Evolutionary conservation across 2,113 vertebrate species (phyloP), one percentile per base, ranked within the genome.

Genomic region (Caranx melampygus): DNA sequence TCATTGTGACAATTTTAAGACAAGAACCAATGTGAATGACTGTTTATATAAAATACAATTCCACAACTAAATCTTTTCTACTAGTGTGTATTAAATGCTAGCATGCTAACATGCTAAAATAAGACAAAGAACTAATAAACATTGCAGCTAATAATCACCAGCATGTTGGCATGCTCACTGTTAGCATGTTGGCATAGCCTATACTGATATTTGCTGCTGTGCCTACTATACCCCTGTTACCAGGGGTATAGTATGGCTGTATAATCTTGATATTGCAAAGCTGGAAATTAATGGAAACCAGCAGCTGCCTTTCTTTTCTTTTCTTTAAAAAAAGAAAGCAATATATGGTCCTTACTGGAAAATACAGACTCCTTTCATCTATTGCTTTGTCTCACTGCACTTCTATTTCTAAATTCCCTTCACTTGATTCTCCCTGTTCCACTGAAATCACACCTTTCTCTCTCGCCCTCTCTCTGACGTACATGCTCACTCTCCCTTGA

Each of bases 401-500:
- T 62, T 62, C 16, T n/a, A 9, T 78, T 70, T 66, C 33, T 62
- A 44, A 11, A 35, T 40, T 55, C 68, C 37, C 63, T 45, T 45
- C 59, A 47, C 20, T 52, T 6, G 16, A 51, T 72, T 68, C 51
- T 34, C 34, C 62, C 54, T 77, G 7, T 55, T n/a, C 34, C 49
- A n/a, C 10, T 71, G 14, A 73, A 67, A 42, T 71, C 42, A 51
- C 78, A 58, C 26, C 59, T 72, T 65, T 77, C 75, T 35, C 73
- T 68, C 67, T 1, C 42, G 15, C 33, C 67, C 61, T 69, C 66
- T 35, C 51, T 61, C 64, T 77, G 71, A 77, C 20, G 44, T 67
- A n/a, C 69, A 64, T 60, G 70, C 75, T 92, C 84, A 84, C n/a
- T 87, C 75, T 89, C 44, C 75, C 79, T 78, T 91, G 79, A 89